Conservation (phyloP, 53 echinoderm and acorn worm genomes). For the Mesocentrotus franciscanus region DNA sequence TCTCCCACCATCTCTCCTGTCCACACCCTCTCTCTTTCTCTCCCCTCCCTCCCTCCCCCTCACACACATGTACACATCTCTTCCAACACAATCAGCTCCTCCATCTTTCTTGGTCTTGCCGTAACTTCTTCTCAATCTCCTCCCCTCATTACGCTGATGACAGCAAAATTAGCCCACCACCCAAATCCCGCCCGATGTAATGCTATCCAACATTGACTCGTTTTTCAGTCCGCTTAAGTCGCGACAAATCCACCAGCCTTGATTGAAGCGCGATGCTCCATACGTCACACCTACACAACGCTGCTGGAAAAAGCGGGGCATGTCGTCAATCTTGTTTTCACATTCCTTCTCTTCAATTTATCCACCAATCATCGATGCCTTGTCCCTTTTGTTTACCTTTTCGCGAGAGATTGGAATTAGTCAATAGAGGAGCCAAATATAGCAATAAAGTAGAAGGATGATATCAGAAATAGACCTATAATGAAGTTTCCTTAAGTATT, state of each 20-base stretch:
- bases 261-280: conserved; percentile 48
- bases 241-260: conserved; percentile 49
- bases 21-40: neutral
- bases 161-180: conserved; percentile 54
- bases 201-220: conserved; percentile 55
- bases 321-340: conserved; percentile 40
- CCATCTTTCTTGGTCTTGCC: neutral
- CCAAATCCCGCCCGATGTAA: conserved; percentile 49
- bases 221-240: conserved; percentile 54
- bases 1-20: conserved; percentile 5
- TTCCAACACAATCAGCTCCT: neutral
- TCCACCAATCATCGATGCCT: conserved; percentile 36
- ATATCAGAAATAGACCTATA: conserved; percentile 1
- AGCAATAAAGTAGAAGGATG: neutral
- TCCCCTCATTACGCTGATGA: conserved; percentile 60
- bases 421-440: conserved; percentile 36
- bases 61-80: neutral
- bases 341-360: conserved; percentile 23
- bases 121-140: conserved; percentile 21
- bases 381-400: conserved; percentile 51
- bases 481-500: neutral
- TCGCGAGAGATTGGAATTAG: neutral
- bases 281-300: conserved; percentile 51
- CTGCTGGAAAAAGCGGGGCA: conserved; percentile 32
- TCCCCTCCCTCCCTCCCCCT: neutral